Evolutionary conservation across 2,888 invertebrate species (phyloP), one percentile per base, ranked within the genome.

Genomic region (Tipula unca): DNA sequence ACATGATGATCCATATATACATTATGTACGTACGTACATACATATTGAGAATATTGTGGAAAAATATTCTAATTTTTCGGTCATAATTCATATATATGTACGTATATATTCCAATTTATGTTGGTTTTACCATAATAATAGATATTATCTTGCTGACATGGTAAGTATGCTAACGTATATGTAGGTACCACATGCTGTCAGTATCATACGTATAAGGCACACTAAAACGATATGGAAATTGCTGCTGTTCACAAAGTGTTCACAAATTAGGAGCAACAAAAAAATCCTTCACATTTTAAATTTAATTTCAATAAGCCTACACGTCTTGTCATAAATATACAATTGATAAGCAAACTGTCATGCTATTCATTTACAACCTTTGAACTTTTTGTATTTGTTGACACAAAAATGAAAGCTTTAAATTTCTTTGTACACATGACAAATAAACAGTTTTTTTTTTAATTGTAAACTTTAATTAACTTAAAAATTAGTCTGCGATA

Each of bases 1-100:
- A 69, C 69, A 69, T 54, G 69, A 69, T 69, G 69, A 69, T 69
- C 69, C 25, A 69, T 69, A 69, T 69, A n/a, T n/a, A n/a, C n/a
- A n/a, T 17, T 32, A 54, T 54, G 17, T 17, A 14, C 42, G 14
- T 14, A 13, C 1, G 4, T 39, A 39, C 39, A 39, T n/a, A 39
- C 17, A 25, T 69, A 69, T 69, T 69, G 69, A 10, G 1, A 69
- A 25, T 25, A 69, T 69, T 69, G 8, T 69, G 25, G 10, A 69
- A 69, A n/a, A 69, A 69, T 54, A 54, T 54, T 54, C 48, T 54
- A 54, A 54, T 54, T 25, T 69, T 25, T 69, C 69, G 69, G 69
- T 20, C 25, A 69, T 48, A 48, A 48, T 48, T 48, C 2, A 48
- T 48, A 48, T n/a, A n/a, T n/a, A n/a, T n/a, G n/a, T n/a, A n/a